Evolutionary conservation across 2,888 invertebrate genomes (phyloP).

Genomic region (Mesoligia furuncula): DNA sequence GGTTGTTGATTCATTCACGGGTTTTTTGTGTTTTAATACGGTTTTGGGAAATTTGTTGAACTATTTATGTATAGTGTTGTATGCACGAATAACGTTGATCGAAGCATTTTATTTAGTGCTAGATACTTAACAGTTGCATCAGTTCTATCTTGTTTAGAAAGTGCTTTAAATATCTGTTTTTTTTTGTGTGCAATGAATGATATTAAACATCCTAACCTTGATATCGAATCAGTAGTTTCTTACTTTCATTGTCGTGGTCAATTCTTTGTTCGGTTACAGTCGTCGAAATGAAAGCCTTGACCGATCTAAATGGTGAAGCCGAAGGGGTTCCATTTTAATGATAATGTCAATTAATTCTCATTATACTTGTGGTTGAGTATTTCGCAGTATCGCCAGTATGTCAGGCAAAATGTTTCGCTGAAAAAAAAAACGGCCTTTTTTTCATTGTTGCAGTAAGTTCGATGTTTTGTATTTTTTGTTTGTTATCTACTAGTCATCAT

Average conservation of each 20-base stretch:
- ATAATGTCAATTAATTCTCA: constrained; percentile 28
- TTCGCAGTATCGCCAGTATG: constrained; percentile 8
- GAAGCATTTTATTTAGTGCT: not conserved
- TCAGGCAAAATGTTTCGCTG: not conserved
- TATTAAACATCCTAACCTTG: constrained; percentile 2
- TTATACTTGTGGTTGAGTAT: constrained; percentile 31
- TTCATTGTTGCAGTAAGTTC: not conserved
- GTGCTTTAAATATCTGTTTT: no score
- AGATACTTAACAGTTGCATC: not conserved
- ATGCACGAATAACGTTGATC: not conserved
- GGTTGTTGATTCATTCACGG: constrained; percentile 61
- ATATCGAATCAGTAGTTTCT: constrained; percentile 12
- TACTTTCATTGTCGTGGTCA: constrained; percentile 6
- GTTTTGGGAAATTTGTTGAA: constrained; percentile 10
- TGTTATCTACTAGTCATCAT: not conserved
- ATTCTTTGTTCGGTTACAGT: constrained; percentile 19
- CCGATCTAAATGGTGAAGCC: constrained; percentile 32
- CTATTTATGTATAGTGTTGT: constrained; percentile 4
- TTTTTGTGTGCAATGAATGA: not conserved
- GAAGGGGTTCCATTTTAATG: constrained; percentile 20
- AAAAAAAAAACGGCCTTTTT: not conserved
- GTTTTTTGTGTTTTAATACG: constrained; percentile 35
- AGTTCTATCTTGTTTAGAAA: not conserved
- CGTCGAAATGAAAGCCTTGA: constrained; percentile 30
- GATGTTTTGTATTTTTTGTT: no score